Base-by-base conservation (phyloP, 2,797 vertebrate species). In the Balearica regulorum region DNA sequence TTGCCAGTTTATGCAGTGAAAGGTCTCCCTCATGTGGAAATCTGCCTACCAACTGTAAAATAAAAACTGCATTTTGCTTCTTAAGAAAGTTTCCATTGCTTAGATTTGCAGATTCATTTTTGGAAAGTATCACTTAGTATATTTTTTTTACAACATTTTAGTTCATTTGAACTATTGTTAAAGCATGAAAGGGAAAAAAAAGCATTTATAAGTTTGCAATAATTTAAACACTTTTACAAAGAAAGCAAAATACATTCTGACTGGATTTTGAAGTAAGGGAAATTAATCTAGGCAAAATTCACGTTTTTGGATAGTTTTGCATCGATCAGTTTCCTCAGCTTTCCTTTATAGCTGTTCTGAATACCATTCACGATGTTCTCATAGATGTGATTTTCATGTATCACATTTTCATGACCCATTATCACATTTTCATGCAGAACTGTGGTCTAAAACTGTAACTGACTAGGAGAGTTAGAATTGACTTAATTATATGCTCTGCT, bases 1-100 rank as follows among this genome's bases (percentile, higher is more conserved):
- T 64, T 78, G 49, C 41, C 68, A 37, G 26, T 79, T 75, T 68
- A 79, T 24, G 29, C 60, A 96, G 77, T 85, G 92, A 93, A 97
- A 97, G 77, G 53, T 82, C 41, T 87, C 89, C 94, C 96, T 97
- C 90, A 83, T 95, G 93, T 94, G 91, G 85, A 96, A 96, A 91
- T 77, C 41, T 92, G 64, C 51, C 41, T 90, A 81, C 33, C 14
- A 96, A 62, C 35, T 72, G 15, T 68, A 93, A 93, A 89, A 89
- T 41, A 10, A 69, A 93, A 80, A 61, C 61, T 26, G 15, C 12
- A 35, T 75, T 62, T 77, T 70, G 16, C 18, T 87, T 58, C 13
- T 55, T 65, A 49, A 72, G 55, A 51, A 37, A 68, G 19, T 16
- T 87, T 53, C 22, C 5, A 37, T 37, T 85, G 41, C 57, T 88